Evolutionary conservation across 1,140 invertebrate genomes (phyloP), one percentile per base, ranked within the genome.

Genomic region (Zophobas morio): DNA sequence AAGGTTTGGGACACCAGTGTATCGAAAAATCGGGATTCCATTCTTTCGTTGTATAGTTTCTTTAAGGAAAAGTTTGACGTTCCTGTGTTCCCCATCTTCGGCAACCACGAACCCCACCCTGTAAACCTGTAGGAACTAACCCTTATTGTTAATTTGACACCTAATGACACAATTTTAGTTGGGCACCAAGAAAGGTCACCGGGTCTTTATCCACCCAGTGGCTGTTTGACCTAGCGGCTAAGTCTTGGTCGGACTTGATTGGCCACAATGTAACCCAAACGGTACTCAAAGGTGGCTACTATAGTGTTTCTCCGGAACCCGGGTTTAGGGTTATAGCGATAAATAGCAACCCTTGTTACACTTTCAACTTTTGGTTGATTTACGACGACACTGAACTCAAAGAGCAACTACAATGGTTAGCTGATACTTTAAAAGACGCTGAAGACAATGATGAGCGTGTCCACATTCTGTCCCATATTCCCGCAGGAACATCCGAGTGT

Each of bases 31-130:
- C 86, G 89, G 0, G 85, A 88, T 2, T 88, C 91, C 75, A 89
- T 96, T 20, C 84, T 85, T 5, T 87, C 90, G 75, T 86, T 91
- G 34, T 89, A 89, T 39, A 78, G 88, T 2, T 86, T 90, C 74
- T 87, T 96, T n/a, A 87, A 88, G 2, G 83, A 89, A 42, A 88
- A 89, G 36, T 93, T 96, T 77, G 87, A 92, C 56, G 91, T 90
- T 37, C 87, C 89, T 0, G 88, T 98, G 1, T 93, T 91, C 84
- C 91, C 93, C 1, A 89, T 92, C 56, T 86, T 98, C 54, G 96
- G 96, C 53, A 98, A 98, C 85, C 96, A 98, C 81, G 96, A 98
- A 87, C 90, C 94, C 47, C 91, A 95, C 86, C 96, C 96, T 1
- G 88, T 94, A 2, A 96, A 98, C 87, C 90, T 92, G 93, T 96